A percentile compares a stretch with the other conserved stretches of the same genome.
Conservation (phyloP, 1,140 invertebrate genomes). For the Bombus polaris region DNA sequence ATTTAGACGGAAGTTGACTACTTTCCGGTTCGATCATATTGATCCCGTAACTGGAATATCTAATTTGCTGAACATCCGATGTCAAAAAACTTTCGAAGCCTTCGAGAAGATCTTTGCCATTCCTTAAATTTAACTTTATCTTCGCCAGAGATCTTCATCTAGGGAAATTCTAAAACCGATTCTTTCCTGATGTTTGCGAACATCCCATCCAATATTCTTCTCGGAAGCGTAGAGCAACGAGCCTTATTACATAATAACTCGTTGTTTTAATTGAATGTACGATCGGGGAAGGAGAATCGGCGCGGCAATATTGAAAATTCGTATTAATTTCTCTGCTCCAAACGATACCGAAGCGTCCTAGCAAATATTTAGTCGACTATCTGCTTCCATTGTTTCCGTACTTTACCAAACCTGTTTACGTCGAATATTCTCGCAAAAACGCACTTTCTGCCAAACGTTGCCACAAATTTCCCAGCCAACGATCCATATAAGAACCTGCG, state of each 20-base stretch:
- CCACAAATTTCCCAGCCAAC: not conserved
- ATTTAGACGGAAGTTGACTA: not conserved
- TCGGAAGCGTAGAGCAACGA: too few relatives aligned
- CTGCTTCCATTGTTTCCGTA: not conserved
- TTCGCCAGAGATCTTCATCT: not conserved
- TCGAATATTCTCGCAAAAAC: not conserved
- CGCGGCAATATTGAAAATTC: too few relatives aligned
- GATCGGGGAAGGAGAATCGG: not conserved
- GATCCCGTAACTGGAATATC: slow-evolving; percentile 11
- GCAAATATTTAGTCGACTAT: not conserved
- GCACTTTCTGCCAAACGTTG: not conserved
- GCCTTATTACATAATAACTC: too few relatives aligned
- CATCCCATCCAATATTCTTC: not conserved
- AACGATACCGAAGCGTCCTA: not conserved
- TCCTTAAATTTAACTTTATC: not conserved
- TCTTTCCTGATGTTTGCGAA: too few relatives aligned
- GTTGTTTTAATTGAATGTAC: not conserved
- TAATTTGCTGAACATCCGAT: not conserved
- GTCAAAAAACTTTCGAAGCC: not conserved
- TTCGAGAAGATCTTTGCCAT: not conserved
- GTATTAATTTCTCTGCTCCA: too few relatives aligned
- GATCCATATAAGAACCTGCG: too few relatives aligned
- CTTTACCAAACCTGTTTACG: not conserved
- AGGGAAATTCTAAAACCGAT: not conserved
- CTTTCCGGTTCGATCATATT: slow-evolving; percentile 1